Conservation (phyloP, 2,888 invertebrate species). For the Xestia ashworthii region DNA sequence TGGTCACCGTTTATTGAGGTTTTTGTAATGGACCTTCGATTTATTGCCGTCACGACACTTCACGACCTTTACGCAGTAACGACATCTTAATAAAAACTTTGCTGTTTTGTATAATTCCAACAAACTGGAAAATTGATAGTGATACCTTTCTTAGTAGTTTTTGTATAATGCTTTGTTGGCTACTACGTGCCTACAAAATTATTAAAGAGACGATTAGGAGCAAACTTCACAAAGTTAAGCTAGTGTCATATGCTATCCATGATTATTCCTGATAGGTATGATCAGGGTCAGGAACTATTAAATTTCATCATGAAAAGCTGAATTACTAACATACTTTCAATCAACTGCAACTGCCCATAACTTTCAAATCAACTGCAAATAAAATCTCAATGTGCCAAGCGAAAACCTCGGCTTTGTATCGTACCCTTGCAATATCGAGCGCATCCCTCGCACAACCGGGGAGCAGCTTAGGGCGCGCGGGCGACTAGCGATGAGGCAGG, state of each 20-base stretch:
- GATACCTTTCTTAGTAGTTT: not conserved
- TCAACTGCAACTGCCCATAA: conserved; percentile 2
- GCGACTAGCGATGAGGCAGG: not conserved
- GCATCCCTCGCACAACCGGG: not conserved
- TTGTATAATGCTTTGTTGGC: not conserved
- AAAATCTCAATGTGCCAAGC: not conserved
- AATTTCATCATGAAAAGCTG: not conserved
- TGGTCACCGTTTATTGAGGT: conserved; percentile 34
- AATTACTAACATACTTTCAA: not conserved
- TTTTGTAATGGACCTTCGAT: conserved; percentile 56
- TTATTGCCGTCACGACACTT: conserved; percentile 33
- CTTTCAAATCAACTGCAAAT: not conserved
- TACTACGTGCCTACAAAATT: not conserved
- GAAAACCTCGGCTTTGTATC: conserved; percentile 8
- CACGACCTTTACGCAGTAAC: conserved; percentile 29
- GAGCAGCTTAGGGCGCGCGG: not conserved
- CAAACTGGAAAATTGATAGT: not conserved
- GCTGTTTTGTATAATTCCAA: not conserved
- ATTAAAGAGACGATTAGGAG: not conserved
- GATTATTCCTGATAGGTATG: not conserved
- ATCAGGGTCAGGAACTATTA: not conserved
- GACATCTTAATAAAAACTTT: not conserved
- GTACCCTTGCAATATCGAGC: conserved; percentile 11
- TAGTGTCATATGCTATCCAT: not conserved
- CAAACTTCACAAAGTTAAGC: not conserved